phyloP scores from a whole-genome alignment of 2,113 vertebrate species.

The Leucoraja erinaceus region DNA sequence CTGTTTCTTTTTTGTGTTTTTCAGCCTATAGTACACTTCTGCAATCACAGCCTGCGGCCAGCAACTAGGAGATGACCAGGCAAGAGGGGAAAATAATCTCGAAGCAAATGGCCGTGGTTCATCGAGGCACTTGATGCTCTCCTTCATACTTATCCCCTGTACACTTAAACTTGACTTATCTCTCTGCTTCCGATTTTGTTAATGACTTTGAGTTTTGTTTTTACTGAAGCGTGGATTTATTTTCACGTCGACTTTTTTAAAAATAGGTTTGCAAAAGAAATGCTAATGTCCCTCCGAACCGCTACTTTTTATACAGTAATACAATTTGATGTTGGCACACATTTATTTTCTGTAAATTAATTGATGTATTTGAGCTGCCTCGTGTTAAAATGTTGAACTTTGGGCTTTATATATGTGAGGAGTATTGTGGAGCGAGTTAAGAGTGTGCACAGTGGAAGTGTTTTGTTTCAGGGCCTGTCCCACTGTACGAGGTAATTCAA shows the following conservation, averaged over 20 bases:
- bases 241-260: neutral
- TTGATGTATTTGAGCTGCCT: neutral
- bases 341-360: neutral
- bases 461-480: too few species aligned
- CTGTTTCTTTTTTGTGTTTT: neutral
- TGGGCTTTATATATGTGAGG: neutral
- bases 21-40: conserved; percentile 7
- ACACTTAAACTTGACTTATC: neutral
- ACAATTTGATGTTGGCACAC: neutral
- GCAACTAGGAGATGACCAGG: neutral
- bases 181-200: neutral
- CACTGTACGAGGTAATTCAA: too few species aligned
- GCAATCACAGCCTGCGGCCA: neutral
- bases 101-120: neutral
- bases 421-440: neutral
- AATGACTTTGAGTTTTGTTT: neutral
- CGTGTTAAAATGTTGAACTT: neutral
- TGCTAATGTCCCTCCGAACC: neutral
- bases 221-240: neutral
- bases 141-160: neutral
- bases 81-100: neutral
- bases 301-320: neutral
- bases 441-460: neutral
- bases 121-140: neutral
- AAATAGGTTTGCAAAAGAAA: neutral